These are phyloP conservation scores for Apis florea DNA, from an alignment of 1,140 invertebrate genomes.

Conservation along the genomic window DNA sequence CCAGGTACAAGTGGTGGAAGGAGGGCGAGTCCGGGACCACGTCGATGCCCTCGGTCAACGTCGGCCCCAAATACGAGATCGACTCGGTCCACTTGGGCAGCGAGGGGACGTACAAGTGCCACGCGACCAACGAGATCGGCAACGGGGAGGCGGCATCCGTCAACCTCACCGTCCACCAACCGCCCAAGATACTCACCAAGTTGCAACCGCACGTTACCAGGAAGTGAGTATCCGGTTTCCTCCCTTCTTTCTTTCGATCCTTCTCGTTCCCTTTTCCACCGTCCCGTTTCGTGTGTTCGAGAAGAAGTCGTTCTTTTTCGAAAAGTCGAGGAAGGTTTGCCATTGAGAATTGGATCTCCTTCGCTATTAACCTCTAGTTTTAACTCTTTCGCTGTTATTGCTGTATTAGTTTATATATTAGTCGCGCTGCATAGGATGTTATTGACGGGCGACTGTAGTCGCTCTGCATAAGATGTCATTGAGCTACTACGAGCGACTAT, in stretches of 20 bases:
- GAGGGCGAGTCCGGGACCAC: slow-evolving; percentile 84
- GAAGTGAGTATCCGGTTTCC: slow-evolving; percentile 74
- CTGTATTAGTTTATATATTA: too few relatives aligned
- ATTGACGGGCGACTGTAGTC: too few relatives aligned
- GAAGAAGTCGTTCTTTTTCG: too few relatives aligned
- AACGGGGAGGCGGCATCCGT: slow-evolving; percentile 91
- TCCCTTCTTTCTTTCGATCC: neutral
- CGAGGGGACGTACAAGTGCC: slow-evolving; percentile 94
- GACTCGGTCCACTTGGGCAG: slow-evolving; percentile 89
- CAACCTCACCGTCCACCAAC: slow-evolving; percentile 91
- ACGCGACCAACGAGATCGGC: slow-evolving; percentile 93
- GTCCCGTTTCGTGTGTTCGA: neutral
- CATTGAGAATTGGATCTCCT: too few relatives aligned
- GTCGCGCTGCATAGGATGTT: too few relatives aligned
- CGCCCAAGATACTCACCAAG: slow-evolving; percentile 90
- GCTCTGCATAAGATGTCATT: too few relatives aligned
- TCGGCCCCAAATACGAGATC: slow-evolving; percentile 92
- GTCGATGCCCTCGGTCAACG: slow-evolving; percentile 84
- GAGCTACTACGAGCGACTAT: too few relatives aligned
- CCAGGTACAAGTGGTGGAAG: slow-evolving; percentile 93
- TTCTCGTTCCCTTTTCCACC: neutral
- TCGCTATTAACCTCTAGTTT: too few relatives aligned
- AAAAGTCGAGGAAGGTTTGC: too few relatives aligned
- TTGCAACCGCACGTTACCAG: slow-evolving; percentile 91
- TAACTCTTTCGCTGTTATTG: too few relatives aligned